A percentile compares a stretch with the other conserved stretches of the same genome.
Evolutionary conservation across 2,888 invertebrate genomes (phyloP).

Genomic region (Agonopterix subpropinquella): DNA sequence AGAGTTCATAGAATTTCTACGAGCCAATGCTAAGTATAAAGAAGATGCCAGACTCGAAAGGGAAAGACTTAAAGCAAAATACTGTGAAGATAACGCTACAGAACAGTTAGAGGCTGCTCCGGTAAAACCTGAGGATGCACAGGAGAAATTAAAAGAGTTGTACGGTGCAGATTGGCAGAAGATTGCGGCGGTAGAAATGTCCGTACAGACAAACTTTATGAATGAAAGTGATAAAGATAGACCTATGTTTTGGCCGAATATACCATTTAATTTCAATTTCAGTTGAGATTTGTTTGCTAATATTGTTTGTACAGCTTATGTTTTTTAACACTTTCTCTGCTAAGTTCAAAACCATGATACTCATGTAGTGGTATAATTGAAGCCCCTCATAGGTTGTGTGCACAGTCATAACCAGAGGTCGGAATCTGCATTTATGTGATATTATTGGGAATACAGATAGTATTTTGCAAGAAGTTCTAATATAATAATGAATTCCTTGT

Average conservation of each 20-base stretch:
- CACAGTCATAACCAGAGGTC: too few species aligned
- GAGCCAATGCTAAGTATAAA: constrained; percentile 74
- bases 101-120: constrained; percentile 27
- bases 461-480: too few species aligned
- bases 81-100: constrained; percentile 18
- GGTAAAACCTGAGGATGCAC: constrained; percentile 29
- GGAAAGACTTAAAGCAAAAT: constrained; percentile 31
- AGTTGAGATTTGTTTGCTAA: constrained; percentile 13
- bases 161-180: constrained; percentile 80
- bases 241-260: constrained; percentile 83
- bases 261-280: constrained; percentile 75
- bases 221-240: constrained; percentile 75
- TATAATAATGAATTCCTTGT: too few species aligned
- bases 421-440: too few species aligned
- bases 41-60: constrained; percentile 46
- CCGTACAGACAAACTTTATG: constrained; percentile 80
- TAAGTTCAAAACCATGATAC: too few species aligned
- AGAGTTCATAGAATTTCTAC: constrained; percentile 78
- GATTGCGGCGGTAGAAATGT: constrained; percentile 84
- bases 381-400: too few species aligned
- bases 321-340: too few species aligned
- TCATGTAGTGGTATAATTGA: too few species aligned
- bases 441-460: too few species aligned
- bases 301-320: too few species aligned
- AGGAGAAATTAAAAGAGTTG: constrained; percentile 62